Evolutionary conservation across 2,797 vertebrate genomes (phyloP), one percentile per base, ranked within the genome.

Genomic region (Ciconia nigra): DNA sequence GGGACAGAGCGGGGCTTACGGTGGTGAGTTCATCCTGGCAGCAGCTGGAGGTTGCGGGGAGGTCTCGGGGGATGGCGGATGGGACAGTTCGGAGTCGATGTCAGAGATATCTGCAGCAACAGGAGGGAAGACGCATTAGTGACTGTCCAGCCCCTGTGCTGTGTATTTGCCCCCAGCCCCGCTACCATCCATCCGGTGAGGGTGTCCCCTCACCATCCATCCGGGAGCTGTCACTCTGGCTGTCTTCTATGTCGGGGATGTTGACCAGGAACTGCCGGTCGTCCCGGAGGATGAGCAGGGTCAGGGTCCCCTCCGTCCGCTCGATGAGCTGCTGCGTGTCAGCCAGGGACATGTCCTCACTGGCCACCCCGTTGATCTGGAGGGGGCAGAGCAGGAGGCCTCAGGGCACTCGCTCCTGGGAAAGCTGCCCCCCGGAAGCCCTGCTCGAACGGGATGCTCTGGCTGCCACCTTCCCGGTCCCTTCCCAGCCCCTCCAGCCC

Each of bases 291-390:
- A 99, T 98, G 5, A 98, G 98, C 98, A 99, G 98, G 19, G 98
- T 99, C 94, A 99, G 98, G 83, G 97, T 98, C 16, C 99, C 99
- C 39, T 99, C 98, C 1, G 99, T 99, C 96, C 93, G 98, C 98
- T 99, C 99, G 2, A 99, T 99, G 90, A 99, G 98, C 79, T 98
- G 98, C 81, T 99, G 99, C 3, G 99, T 99, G 95, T 99, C 99
- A 59, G 98, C 98, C 97, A 99, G 98, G 4, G 99, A 99, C 69
- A 99, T 98, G 82, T 99, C 99, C 97, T 99, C 98, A 0, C 99
- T 99, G 25, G 99, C 98, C 97, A 99, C 99, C 4, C 99, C 99
- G 0, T 99, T 99, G 97, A 99, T 99, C 99, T 99, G 96, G 18
- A 83, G 44, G 55, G 31, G 57, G 52, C 46, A 89, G 55, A 92